Base-by-base conservation (phyloP, 2,113 vertebrate species). In the Corythaixoides concolor region DNA sequence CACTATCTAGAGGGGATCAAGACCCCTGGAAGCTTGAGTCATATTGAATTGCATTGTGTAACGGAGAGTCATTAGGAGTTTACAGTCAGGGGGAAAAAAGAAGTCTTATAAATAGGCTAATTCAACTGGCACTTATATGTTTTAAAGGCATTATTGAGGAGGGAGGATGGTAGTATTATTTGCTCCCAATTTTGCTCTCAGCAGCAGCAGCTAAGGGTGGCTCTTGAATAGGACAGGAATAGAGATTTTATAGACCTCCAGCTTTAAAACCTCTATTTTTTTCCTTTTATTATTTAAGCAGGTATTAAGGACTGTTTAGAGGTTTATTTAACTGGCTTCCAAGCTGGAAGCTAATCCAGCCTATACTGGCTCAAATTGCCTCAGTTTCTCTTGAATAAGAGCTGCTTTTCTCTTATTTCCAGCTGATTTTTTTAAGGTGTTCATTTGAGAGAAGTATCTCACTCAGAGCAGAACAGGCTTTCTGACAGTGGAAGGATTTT, bases 41-140 rank as follows among this genome's bases (percentile, higher is more conserved):
- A 88, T 97, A 97, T 93, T 97, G 97, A 97, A 97, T 97, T 92
- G 97, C 95, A 96, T 95, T 49, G 69, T 97, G 93, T 95, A 86
- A 81, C 37, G 77, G 93, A 88, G 85, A 82, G 69, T 97, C 97
- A 97, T 98, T 97, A 97, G 94, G 96, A 97, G 94, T 97, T 97
- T 98, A 95, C 97, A 97, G 97, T 97, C 88, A 95, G 89, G 85
- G 94, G 79, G 88, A 96, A 97, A 96, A 98, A 96, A 97, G 97
- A 96, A 95, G 91, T 76, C 92, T 96, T 96, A 95, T 96, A 97
- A 97, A 97, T 79, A 96, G 97, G 92, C 94, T 95, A 94, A 92
- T 97, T 97, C 95, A 91, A 85, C 81, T 60, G 94, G 93, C 93
- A 97, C 96, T 96, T 96, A 95, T 55, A 76, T 81, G 95, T 96